Evolutionary conservation across 2,888 invertebrate genomes (phyloP), one percentile per base, ranked within the genome.

Genomic region (Deilephila porcellus): DNA sequence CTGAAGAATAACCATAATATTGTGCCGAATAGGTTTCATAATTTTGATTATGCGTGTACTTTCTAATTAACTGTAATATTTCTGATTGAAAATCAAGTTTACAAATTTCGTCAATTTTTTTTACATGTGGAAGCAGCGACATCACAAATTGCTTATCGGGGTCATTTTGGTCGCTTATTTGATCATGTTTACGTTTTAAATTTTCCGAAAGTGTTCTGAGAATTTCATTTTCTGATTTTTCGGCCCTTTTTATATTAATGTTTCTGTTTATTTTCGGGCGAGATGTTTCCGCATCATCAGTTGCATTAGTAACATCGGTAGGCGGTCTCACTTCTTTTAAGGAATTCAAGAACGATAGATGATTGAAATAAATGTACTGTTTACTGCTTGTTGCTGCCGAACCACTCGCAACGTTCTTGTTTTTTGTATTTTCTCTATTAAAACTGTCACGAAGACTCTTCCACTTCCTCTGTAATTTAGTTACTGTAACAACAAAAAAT

Each of bases 191-290:
- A 53, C 53, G 53, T 53, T 53, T 53, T 53, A 53, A 53, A 53
- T 53, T 53, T 53, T 53, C 53, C 53, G 53, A 53, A 53, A 53
- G 53, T 53, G 53, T 53, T 53, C 19, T 53, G 53, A 53, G 53
- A 53, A 80, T 80, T 78, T 80, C 77, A 77, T 81, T 78, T 80
- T 81, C 80, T 77, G 78, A 74, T 79, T 79, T 81, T 78, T 78
- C 78, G 64, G 77, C 76, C 73, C 78, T 79, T 80, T 72, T 74
- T 76, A 60, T 74, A 74, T 72, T 75, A 75, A 74, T 77, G 74
- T 79, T 81, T 78, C 78, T 79, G 78, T 79, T 79, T 76, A 77
- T 80, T 81, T 81, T 77, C 78, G 78, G 78, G 79, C 80, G 79
- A 80, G 81, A 20, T 79, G 81, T 81, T 80, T 80, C 79, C 76